Evolutionary conservation across 2,113 vertebrate genomes (phyloP), one percentile per base, ranked within the genome.

Genomic region (Odontophorus gujanensis): DNA sequence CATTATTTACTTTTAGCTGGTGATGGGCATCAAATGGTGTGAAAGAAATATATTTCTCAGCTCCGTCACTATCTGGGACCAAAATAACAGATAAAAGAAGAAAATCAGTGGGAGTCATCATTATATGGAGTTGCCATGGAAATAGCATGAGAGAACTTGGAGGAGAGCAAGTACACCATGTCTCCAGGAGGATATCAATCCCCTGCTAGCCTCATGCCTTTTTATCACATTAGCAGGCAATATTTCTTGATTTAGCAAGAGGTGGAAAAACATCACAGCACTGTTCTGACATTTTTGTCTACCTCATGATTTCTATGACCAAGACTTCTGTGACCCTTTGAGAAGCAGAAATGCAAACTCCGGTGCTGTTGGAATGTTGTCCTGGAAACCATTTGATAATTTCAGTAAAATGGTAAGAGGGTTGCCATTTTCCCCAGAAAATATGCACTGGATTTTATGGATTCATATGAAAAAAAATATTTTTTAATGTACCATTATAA

Each of bases 51-150:
- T 95, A 85, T 96, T 97, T 96, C 96, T 97, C 84, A 87, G 92
- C 77, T 89, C 93, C 90, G 86, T 96, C 96, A 75, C 94, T 97
- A 96, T 97, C 97, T 96, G 90, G 94, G 96, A 97, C 97, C 96
- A 97, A 95, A 98, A 97, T 96, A 97, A 97, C 96, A 97, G 94
- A 94, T 95, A 94, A 97, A 97, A 92, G 95, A 85, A 83, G 87
- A 92, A 93, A 91, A 93, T 80, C 91, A 93, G 90, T 96, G 87
- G 87, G 88, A 96, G 92, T 84, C 96, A 83, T 86, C 92, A 93
- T 94, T 91, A 78, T 92, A 90, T 80, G 81, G 94, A 86, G 92
- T 96, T 96, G 91, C 93, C 85, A 96, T 95, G 81, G 90, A 93
- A 91, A 94, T 93, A 90, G 40, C 66, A 96, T 94, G 89, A 95